Base-by-base conservation (phyloP, 2,797 vertebrate genomes). In the Sebastes minor region DNA sequence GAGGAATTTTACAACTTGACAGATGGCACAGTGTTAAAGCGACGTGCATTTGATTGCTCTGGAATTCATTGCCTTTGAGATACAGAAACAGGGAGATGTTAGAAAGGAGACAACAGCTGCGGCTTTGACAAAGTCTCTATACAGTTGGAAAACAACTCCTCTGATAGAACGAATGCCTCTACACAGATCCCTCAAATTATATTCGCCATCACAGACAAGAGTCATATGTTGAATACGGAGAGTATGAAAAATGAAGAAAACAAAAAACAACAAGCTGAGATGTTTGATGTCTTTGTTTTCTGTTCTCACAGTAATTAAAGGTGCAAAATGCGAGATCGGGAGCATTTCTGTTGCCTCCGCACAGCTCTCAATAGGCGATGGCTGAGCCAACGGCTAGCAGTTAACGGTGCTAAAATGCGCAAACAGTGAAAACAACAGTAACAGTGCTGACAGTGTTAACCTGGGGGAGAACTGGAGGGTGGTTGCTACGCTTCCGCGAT, bases 21-120 rank as follows among this genome's bases (percentile, higher is more conserved):
- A 87, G 88, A 93, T 85, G 85, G 87, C 76, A 62, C 81, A 68
- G 62, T 76, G 75, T 86, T 83, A 84, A 80, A 86, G 69, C 75
- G 53, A 68, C 8, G 16, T 74, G 81, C 74, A 78, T 84, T 88
- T 73, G 78, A 71, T 52, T 80, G 81, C 75, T 83, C 72, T 71
- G 56, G 71, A 85, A 85, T 74, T 71, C 62, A 78, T 80, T 80
- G 78, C 71, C 76, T 84, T 67, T 56, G 84, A 86, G 81, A 83
- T 76, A 64, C 69, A 72, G 60, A 67, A 61, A 74, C 38, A 38
- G 64, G 63, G 74, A 76, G 74, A 75, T 69, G 70, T 71, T 78
- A 46, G 35, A 61, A 53, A 74, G 68, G 56, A 79, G 70, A 83
- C 76, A 80, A 71, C 90, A 90, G 84, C 86, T 88, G 77, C 57